Evolutionary conservation across 2,113 vertebrate species (phyloP).

Genomic region (Centropristis striata): DNA sequence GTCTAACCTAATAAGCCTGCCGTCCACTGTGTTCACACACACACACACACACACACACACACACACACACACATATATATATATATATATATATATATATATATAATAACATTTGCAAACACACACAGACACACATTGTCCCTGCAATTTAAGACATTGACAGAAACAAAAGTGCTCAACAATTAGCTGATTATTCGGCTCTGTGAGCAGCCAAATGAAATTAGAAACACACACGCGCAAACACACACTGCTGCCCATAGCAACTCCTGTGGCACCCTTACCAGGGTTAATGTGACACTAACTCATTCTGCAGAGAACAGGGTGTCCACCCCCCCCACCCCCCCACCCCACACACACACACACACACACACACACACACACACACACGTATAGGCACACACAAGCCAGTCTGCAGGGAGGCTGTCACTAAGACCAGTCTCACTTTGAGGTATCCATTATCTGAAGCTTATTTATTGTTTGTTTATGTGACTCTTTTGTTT

Average conservation of each 20-base stretch:
- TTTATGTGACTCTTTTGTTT: constrained; percentile 83
- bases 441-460: constrained; percentile 80
- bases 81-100: constrained; percentile 23
- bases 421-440: constrained; percentile 71
- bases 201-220: constrained; percentile 83
- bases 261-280: constrained; percentile 79
- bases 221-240: constrained; percentile 71
- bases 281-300: constrained; percentile 83
- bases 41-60: constrained; percentile 12
- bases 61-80: constrained; percentile 24
- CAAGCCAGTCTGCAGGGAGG: constrained; percentile 60
- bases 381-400: constrained; percentile 35
- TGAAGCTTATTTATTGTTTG: constrained; percentile 82
- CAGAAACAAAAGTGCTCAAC: constrained; percentile 79
- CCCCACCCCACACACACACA: too few species aligned
- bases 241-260: constrained; percentile 77
- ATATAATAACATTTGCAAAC: constrained; percentile 26
- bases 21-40: constrained; percentile 31
- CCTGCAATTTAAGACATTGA: constrained; percentile 66
- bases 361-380: constrained; percentile 23
- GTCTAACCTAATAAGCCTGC: constrained; percentile 78
- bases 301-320: constrained; percentile 83
- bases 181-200: constrained; percentile 84
- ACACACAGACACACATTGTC: constrained; percentile 49
- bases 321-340: constrained; percentile 69